Base-by-base conservation (phyloP, 2,888 invertebrate species). In the Drosophila pseudotalamancana region DNA sequence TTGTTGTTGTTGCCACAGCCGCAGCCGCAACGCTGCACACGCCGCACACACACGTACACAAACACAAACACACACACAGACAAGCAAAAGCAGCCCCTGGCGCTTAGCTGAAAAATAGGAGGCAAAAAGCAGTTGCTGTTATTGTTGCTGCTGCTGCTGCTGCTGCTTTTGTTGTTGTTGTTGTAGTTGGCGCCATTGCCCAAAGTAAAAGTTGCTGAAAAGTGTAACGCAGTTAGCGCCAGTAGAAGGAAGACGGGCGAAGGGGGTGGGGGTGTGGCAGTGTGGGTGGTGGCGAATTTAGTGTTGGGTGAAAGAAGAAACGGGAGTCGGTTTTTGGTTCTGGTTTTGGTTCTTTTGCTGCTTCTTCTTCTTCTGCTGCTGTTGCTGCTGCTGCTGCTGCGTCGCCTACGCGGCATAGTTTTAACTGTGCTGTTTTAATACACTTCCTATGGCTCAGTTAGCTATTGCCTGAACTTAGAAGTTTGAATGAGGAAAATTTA, bases 361-460 rank as follows among this genome's bases (percentile, higher is more conserved):
- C 43, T 57, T 48, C 53, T 60, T 60, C 55, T 59, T 61, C 61
- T 67, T 60, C 78, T 70, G 65, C 80, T 34, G 35, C 25, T 23
- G 31, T 23, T 27, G 59, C 43, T 57, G 50, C 53, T 60, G 62
- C 55, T 59, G 64, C 61, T 67, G 62, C 78, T 70, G 65, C 80
- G 87, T 84, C 87, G 88, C 89, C 89, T 88, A 87, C 72, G 67
- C 72, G 77, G 70, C 78, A 88, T 84, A 84, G 88, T 88, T 81
- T 84, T 74, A 80, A 65, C 81, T 61, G 48, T 39, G 77, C 72
- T 77, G 63, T 70, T 83, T 77, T 23, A 16, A 49, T 46, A 64
- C 68, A 46, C 69, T 68, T 8, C 23, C 42, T n/a, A 16, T 18
- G 19, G 40, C 4, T 6, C 9, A 8, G 8, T 16, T 0, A 14